phyloP scores from a whole-genome alignment of 2,113 vertebrate genomes.

The Furnarius figulus region DNA sequence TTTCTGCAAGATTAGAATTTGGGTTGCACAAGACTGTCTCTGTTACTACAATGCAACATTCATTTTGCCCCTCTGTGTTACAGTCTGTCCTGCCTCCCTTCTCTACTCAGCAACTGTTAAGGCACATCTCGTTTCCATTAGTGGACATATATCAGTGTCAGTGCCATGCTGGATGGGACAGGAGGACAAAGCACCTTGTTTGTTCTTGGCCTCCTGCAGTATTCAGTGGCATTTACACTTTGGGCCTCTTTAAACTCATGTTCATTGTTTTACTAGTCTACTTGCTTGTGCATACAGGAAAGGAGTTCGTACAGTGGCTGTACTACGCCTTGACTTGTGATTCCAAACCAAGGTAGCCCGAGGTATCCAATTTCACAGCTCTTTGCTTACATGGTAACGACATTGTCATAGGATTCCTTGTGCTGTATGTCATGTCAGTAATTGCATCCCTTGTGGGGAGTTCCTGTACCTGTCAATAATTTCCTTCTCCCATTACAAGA shows the following conservation, averaged over 20 bases:
- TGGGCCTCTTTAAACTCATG: not conserved
- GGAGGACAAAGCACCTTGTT: not conserved
- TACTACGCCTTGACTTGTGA: constrained; percentile 50
- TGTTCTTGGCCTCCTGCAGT: not conserved
- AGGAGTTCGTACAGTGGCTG: constrained; percentile 34
- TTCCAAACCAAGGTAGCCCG: constrained; percentile 44
- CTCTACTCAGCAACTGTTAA: not conserved
- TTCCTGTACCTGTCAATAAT: constrained; percentile 1
- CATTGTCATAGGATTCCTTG: constrained; percentile 19
- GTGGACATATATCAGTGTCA: not conserved
- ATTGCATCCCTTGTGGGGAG: constrained; percentile 15
- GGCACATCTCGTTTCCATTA: not conserved
- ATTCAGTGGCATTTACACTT: not conserved
- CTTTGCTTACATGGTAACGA: constrained; percentile 19
- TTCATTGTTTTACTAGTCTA: constrained; percentile 27
- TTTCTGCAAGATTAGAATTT: not conserved
- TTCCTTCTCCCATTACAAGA: constrained; percentile 53
- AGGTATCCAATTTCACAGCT: constrained; percentile 31
- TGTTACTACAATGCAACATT: not conserved
- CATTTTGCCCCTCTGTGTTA: constrained; percentile 4
- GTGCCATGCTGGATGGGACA: not conserved
- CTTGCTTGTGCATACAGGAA: constrained; percentile 54
- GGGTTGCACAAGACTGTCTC: not conserved
- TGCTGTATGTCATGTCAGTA: constrained; percentile 48
- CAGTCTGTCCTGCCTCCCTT: not conserved